Percentiles rank a stretch among this genome's conserved stretches.
Conservation (phyloP, 2,888 invertebrate species). For the Ectemnius cavifrons region DNA sequence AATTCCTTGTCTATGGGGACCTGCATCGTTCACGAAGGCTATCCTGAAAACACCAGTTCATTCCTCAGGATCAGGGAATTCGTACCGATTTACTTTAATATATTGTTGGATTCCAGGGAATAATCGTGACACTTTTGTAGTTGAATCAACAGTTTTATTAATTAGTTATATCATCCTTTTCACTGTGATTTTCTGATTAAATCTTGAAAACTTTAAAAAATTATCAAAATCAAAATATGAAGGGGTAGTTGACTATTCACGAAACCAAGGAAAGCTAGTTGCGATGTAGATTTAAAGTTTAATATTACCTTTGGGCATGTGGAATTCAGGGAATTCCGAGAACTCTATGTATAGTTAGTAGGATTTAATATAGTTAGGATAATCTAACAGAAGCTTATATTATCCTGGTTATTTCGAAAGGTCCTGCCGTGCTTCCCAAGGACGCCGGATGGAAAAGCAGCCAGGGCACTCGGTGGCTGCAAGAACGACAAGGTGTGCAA, state of each 20-base stretch:
- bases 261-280: neutral
- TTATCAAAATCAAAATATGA: no score
- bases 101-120: no score
- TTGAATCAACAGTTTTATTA: no score
- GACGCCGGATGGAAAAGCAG: slow-evolving; percentile 67
- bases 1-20: no score
- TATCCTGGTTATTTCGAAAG: slow-evolving; percentile 49
- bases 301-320: neutral
- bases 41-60: no score
- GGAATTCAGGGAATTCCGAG: neutral
- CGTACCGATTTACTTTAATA: no score
- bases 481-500: slow-evolving; percentile 86
- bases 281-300: neutral
- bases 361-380: neutral
- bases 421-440: slow-evolving; percentile 74
- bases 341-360: neutral
- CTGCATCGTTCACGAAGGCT: no score
- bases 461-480: slow-evolving; percentile 77
- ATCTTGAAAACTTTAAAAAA: no score
- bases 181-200: no score
- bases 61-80: no score
- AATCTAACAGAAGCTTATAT: neutral
- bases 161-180: no score
- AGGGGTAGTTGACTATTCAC: neutral
- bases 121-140: no score